These are phyloP conservation scores for Pseudomyrmex dendroicus DNA, from an alignment of 1,140 invertebrate species.

Conservation along the genomic window DNA sequence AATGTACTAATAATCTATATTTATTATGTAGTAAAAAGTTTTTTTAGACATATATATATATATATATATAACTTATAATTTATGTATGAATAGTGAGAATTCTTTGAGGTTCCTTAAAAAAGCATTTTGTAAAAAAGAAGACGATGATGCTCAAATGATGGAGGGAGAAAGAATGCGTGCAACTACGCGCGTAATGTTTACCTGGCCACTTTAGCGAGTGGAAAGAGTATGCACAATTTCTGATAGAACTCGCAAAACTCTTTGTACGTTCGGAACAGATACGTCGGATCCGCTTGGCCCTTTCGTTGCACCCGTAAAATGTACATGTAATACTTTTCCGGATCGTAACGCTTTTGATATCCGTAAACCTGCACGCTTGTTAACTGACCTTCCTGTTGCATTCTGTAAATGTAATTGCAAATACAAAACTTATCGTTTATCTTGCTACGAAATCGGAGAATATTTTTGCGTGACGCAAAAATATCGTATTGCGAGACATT, in stretches of 20 bases:
- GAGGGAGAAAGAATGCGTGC: background rate
- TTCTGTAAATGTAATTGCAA: slow-evolving; percentile 85
- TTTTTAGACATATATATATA: too few relatives aligned
- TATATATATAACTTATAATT: too few relatives aligned
- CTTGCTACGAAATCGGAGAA: too few relatives aligned
- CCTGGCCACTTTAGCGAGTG: slow-evolving; percentile 94
- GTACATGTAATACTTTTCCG: slow-evolving; percentile 99
- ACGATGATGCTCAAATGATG: background rate
- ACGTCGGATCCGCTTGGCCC: slow-evolving; percentile 92
- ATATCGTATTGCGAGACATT: background rate
- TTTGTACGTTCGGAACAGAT: slow-evolving; percentile 96
- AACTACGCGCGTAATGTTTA: slow-evolving; percentile 80
- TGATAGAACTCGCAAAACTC: slow-evolving; percentile 98
- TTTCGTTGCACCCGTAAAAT: slow-evolving; percentile 94
- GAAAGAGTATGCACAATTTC: slow-evolving; percentile 96
- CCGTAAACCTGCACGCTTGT: slow-evolving; percentile 93
- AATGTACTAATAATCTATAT: too few relatives aligned
- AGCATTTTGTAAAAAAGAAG: background rate
- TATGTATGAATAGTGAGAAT: too few relatives aligned
- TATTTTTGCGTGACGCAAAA: too few relatives aligned
- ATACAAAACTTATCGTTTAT: background rate
- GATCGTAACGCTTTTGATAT: slow-evolving; percentile 97
- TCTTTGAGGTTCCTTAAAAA: too few relatives aligned
- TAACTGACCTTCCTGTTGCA: slow-evolving; percentile 95
- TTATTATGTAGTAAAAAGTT: too few relatives aligned